phyloP scores from a whole-genome alignment of 1,140 invertebrate species.

The Drosophila trapezifrons region DNA sequence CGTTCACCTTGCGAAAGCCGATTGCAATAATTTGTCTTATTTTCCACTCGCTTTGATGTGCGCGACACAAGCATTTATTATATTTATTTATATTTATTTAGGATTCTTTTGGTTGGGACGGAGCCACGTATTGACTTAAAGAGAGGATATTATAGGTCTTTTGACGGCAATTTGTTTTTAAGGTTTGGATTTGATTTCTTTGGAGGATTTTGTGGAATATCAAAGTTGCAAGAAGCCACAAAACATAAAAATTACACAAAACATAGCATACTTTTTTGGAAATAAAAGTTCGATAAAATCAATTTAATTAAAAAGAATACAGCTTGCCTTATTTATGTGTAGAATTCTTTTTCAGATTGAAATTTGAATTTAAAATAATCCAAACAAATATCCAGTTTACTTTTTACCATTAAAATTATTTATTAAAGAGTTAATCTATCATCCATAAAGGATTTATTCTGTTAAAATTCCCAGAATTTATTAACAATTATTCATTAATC shows the following conservation, averaged over 20 bases:
- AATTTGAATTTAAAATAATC: no score
- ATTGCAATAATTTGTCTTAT: constrained; percentile 41
- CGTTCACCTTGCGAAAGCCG: constrained; percentile 32
- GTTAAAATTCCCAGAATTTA: neutral
- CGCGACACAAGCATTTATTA: constrained; percentile 17
- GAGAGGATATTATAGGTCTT: neutral
- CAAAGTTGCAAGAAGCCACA: neutral
- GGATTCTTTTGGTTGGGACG: constrained; percentile 11
- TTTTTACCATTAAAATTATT: neutral
- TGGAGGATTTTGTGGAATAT: no score
- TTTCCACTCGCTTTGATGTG: constrained; percentile 27
- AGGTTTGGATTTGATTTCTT: neutral
- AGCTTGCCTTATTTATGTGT: no score
- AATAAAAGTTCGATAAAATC: no score
- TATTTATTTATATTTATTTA: constrained; percentile 55
- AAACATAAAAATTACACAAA: neutral
- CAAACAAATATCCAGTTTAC: neutral
- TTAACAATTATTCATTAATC: neutral
- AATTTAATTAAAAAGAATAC: no score
- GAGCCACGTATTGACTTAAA: neutral
- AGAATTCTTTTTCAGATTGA: no score
- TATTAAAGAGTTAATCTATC: neutral
- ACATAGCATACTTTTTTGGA: neutral
- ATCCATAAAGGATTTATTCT: neutral
- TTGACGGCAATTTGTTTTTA: neutral